phyloP scores from a whole-genome alignment of 2,113 vertebrate species.

The Leptosomus discolor region DNA sequence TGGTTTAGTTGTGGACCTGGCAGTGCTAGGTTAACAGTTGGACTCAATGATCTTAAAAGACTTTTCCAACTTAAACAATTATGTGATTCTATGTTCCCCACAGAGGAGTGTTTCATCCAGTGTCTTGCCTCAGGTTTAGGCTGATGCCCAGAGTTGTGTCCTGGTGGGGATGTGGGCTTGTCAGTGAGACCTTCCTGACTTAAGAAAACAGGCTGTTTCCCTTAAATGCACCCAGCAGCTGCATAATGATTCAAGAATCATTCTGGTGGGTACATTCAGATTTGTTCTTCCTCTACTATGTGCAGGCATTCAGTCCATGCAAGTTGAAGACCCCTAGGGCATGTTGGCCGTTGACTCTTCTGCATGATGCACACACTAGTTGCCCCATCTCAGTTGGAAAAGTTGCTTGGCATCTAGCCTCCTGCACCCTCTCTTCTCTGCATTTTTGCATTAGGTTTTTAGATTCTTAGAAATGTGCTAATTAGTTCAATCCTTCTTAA shows the following conservation, averaged over 20 bases:
- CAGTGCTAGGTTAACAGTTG: background rate
- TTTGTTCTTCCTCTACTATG: background rate
- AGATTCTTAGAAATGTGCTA: background rate
- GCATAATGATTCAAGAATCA: background rate
- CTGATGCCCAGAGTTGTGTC: background rate
- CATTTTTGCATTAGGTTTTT: background rate
- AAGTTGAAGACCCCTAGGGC: background rate
- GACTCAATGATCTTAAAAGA: background rate
- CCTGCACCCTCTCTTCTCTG: rapidly evolving
- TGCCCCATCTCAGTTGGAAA: background rate
- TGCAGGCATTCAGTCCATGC: background rate
- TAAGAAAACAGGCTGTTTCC: background rate
- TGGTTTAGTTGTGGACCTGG: background rate
- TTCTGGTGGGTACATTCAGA: rapidly evolving
- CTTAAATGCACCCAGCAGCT: background rate
- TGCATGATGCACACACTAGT: background rate
- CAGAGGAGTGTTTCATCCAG: background rate
- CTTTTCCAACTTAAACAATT: background rate
- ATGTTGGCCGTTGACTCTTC: rapidly evolving
- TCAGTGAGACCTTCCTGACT: background rate
- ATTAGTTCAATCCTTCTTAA: background rate
- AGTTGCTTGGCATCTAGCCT: background rate
- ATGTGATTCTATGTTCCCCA: background rate
- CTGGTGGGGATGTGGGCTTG: background rate
- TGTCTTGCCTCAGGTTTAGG: background rate